phyloP scores from a whole-genome alignment of 2,797 vertebrate genomes.

The Catamblyrhynchus diadema region DNA sequence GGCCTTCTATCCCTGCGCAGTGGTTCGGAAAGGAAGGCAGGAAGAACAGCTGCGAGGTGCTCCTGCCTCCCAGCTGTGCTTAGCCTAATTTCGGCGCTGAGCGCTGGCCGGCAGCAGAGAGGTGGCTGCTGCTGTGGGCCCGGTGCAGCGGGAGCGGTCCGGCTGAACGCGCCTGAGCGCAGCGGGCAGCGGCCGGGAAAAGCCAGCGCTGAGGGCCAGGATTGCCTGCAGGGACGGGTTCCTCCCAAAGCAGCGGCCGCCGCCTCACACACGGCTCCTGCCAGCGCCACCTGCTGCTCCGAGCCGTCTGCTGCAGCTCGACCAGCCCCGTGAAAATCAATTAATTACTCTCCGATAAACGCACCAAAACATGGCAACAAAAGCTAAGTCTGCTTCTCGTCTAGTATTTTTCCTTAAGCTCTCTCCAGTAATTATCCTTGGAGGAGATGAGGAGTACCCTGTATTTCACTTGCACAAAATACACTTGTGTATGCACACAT shows the following conservation, averaged over 20 bases:
- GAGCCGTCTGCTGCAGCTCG: background rate
- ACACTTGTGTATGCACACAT: fast-evolving
- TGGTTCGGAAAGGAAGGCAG: background rate
- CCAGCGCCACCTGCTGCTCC: conserved; percentile 13
- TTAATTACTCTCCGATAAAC: background rate
- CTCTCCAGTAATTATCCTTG: background rate
- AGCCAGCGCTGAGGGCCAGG: background rate
- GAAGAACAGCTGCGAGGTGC: background rate
- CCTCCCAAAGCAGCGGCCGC: background rate
- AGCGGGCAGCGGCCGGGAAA: background rate
- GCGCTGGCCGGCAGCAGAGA: background rate
- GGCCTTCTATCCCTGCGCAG: background rate
- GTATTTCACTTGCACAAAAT: background rate
- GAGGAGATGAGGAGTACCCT: background rate
- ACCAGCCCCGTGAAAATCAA: background rate
- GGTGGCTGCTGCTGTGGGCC: background rate
- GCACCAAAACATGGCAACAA: background rate
- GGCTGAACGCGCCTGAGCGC: background rate
- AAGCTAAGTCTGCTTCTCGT: background rate
- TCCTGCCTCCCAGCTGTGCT: background rate
- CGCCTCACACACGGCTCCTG: background rate
- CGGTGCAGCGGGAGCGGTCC: background rate
- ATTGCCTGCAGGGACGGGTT: background rate
- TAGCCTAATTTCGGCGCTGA: background rate
- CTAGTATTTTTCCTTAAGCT: background rate